Base-by-base conservation (phyloP, 2,113 vertebrate species). In the Acrocephalus kingi region DNA sequence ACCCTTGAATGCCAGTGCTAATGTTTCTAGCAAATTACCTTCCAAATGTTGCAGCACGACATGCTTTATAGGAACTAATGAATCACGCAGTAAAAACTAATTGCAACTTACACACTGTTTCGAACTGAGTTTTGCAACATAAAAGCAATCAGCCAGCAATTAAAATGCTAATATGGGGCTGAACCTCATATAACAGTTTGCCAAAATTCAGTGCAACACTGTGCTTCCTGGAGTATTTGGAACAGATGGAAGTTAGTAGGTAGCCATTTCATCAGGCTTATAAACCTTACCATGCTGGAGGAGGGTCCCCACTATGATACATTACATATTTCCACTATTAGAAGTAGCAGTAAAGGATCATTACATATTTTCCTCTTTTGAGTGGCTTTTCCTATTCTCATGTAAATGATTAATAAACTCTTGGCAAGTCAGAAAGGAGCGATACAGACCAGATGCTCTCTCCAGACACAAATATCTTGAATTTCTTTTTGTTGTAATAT, bases 161-260 rank as follows among this genome's bases (percentile, higher is more conserved):
- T 98, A 98, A 98, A 98, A 98, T 98, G 98, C 96, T 98, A 97
- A 98, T 97, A 15, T 52, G 45, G 84, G 93, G 80, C 84, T 93
- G 91, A 90, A 94, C 96, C 88, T 89, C 54, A 18, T 59, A 28
- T 33, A 94, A 80, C 18, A 61, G 78, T 91, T 90, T 87, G 95
- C 94, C 96, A 97, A 95, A 89, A 95, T 12, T 35, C 56, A 87
- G 30, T 6, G 71, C 25, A 35, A 49, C 39, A 39, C 41, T 14
- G 46, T 37, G 84, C 68, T 89, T 96, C 84, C 87, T 14, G 51
- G 18, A 91, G 93, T 92, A 90, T 93, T 61, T 78, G 51, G 86
- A 96, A 84, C 87, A 88, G 94, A 88, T 89, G 90, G 91, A 69
- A 86, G 93, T 84, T 72, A 84, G 89, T 56, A 87, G 84, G 66